Conservation (phyloP, 2,888 invertebrate species). For the Carcina quercana region DNA sequence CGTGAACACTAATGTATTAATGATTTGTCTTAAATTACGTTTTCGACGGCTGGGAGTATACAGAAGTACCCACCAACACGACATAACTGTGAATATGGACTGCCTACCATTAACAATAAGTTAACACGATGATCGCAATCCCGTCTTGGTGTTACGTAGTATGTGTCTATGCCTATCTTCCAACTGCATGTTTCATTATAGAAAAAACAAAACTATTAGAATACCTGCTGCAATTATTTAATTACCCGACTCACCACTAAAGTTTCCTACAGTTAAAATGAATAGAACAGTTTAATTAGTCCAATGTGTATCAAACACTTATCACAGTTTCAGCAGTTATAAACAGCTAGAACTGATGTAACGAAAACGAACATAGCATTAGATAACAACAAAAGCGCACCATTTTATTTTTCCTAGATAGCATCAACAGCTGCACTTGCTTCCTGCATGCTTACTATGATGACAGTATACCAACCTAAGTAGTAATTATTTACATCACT, state of each 20-base stretch:
- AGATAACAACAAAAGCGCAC: conserved; percentile 16
- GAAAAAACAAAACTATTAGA: too few species aligned
- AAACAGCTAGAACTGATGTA: too few species aligned
- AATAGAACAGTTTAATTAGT: too few species aligned
- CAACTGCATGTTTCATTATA: conserved; percentile 51
- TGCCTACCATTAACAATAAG: conserved; percentile 18
- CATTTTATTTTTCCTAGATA: conserved; percentile 18
- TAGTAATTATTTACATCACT: too few species aligned
- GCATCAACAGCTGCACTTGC: conserved; percentile 41
- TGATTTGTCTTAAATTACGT: conserved; percentile 4
- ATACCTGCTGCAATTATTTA: too few species aligned
- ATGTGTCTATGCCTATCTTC: too few species aligned
- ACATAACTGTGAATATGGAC: conserved; percentile 13
- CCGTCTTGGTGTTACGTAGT: conserved; percentile 54
- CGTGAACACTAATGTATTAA: conserved; percentile 28
- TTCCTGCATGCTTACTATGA: conserved; percentile 36
- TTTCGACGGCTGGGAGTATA: conserved; percentile 18
- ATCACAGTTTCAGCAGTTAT: too few species aligned
- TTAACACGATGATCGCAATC: conserved; percentile 70
- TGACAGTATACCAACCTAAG: too few species aligned
- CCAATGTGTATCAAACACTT: too few species aligned
- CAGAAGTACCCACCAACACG: conserved; percentile 15
- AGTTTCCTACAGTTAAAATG: too few species aligned
- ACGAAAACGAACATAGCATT: too few species aligned
- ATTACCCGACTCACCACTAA: not conserved